These are phyloP conservation scores for Ephestia elutella DNA, from an alignment of 1,140 invertebrate species.

Conservation along the genomic window DNA sequence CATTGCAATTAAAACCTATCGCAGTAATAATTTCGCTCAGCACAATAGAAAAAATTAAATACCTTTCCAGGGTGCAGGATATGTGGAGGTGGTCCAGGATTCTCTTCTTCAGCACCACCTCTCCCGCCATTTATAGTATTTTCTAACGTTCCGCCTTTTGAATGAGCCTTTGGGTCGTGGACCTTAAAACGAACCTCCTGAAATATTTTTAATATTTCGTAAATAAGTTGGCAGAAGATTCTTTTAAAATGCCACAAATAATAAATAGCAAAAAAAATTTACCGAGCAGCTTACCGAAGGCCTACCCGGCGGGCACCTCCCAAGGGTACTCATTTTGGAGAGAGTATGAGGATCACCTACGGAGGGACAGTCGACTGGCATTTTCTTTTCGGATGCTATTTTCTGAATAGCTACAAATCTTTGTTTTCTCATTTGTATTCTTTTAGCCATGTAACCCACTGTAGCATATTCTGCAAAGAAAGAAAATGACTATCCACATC, in stretches of 20 bases:
- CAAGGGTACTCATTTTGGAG: constrained; percentile 73
- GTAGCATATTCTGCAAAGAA: constrained; percentile 91
- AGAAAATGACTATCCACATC: constrained; percentile 28
- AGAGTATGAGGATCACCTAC: constrained; percentile 77
- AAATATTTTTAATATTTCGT: constrained; percentile 31
- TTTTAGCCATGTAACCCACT: constrained; percentile 96
- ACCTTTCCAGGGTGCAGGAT: constrained; percentile 86
- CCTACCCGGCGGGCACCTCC: constrained; percentile 63
- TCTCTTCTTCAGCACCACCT: constrained; percentile 77
- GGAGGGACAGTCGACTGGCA: constrained; percentile 83
- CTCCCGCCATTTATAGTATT: constrained; percentile 90
- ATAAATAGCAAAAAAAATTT: constrained; percentile 17
- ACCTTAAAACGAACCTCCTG: constrained; percentile 96
- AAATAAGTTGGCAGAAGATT: not conserved
- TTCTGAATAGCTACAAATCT: constrained; percentile 92
- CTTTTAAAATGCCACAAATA: constrained; percentile 5
- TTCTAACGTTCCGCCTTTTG: constrained; percentile 91
- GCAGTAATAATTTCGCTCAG: constrained; percentile 5
- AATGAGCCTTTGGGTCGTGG: constrained; percentile 93
- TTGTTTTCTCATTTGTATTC: constrained; percentile 96
- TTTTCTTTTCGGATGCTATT: constrained; percentile 92
- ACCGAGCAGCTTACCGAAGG: constrained; percentile 56
- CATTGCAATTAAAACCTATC: constrained; percentile 10
- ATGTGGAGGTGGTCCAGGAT: constrained; percentile 81
- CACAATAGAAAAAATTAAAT: constrained; percentile 25